Base-by-base conservation (phyloP, 2,888 invertebrate genomes). In the Schrankia costaestrigalis region DNA sequence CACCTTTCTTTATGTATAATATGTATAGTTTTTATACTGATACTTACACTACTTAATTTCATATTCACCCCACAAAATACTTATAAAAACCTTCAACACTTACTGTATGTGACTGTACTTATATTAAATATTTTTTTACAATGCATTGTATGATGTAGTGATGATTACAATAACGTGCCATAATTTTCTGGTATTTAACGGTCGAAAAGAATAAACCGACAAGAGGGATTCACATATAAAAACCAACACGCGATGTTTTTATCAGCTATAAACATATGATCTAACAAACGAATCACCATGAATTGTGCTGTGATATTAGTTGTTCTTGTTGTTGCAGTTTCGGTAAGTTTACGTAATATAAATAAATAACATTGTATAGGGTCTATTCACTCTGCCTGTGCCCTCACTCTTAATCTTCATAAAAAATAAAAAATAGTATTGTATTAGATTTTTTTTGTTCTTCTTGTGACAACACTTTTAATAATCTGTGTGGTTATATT, bases 121-220 rank as follows among this genome's bases (percentile, higher is more conserved):
- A 6, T 1, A 15, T 2, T 7, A 19, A 2, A 19, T 19, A 6
- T 25, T 4, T 25, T 12, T 13, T 22, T 10, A 19, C 11, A 10
- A 31, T 10, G 7, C 1, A 11, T 11, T 12, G 18, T 41, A 29
- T 21, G 11, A 28, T 35, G n/a, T 21, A 21, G 9, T 21, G 9
- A 11, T 11, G 11, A 11, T 6, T 2, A 11, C 11, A 23, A 11
- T 11, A 23, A 3, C 2, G 12, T 11, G 23, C 23, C 7, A 23
- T 11, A 50, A 63, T 63, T 63, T 63, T 56, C 48, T 49, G 58
- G 47, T 50, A 22, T 46, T 63, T 63, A 48, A 27, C 18, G 7
- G 11, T 12, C 19, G 3, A 31, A 23, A 26, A 31, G 25, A 18
- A 36, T 30, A 39, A 27, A 26, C 21, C 3, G 2, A 14, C 13